These are phyloP conservation scores for Malurus cyaneus DNA, from an alignment of 2,113 vertebrate genomes.

Conservation along the genomic window DNA sequence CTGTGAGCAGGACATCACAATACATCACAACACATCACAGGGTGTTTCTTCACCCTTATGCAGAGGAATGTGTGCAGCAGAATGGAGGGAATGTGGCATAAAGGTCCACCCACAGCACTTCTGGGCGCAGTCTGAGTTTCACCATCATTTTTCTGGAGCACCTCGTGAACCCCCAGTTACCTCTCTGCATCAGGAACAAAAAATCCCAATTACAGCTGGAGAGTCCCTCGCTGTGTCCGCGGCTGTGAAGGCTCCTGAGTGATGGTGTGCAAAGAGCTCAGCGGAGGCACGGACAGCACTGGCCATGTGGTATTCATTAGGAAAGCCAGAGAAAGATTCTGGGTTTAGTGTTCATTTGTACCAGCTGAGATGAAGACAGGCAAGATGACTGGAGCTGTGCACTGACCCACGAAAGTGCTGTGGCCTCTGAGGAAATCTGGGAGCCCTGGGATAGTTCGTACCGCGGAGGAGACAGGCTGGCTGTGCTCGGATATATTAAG, in stretches of 20 bases:
- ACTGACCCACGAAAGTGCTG: not conserved
- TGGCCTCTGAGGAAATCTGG: slow-evolving; percentile 20
- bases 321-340: not conserved
- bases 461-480: not conserved
- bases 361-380: slow-evolving; percentile 45
- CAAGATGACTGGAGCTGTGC: not conserved
- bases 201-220: not conserved
- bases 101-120: not conserved
- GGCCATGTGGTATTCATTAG: slow-evolving; percentile 13
- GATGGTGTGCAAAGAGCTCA: not conserved
- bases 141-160: not conserved
- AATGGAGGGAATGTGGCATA: not conserved
- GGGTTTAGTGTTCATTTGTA: slow-evolving; percentile 2
- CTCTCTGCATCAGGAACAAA: not conserved
- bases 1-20: not conserved
- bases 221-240: not conserved
- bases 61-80: not conserved
- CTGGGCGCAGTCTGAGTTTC: not conserved
- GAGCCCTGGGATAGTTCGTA: not conserved
- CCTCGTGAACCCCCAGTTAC: not conserved
- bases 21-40: too few species aligned
- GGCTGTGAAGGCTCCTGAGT: not conserved
- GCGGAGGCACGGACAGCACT: not conserved
- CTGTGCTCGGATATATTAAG: slow-evolving; percentile 12
- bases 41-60: not conserved